Base-by-base conservation (phyloP, 2,888 invertebrate species). In the Shargacucullia verbasci region DNA sequence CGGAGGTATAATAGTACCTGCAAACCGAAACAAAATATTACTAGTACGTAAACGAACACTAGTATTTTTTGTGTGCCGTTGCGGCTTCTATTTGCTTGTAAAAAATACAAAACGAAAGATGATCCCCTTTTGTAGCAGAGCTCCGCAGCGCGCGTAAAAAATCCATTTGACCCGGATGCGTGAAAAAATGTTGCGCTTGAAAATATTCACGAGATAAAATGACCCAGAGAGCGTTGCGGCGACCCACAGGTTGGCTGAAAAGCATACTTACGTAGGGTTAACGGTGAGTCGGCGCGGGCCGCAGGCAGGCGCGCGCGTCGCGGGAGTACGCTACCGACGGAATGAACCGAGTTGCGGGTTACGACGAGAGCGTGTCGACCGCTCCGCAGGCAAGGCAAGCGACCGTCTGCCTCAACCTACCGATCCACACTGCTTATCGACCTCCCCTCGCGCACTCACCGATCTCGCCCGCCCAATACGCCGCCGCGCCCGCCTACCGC, bases 401-500 rank as follows among this genome's bases (percentile, higher is more conserved):
- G 85, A 82, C 85, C 78, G 78, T 53, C 73, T 81, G 66, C 82
- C 64, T 60, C 74, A 76, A 83, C 66, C 76, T 74, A 76, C 76
- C 79, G 76, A 71, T 78, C 77, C 81, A 85, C 87, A 91, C 92
- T 89, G 88, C 86, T 84, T 91, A 92, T 91, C 92, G 91, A 91
- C 92, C 90, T 85, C 89, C 81, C 85, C 82, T 80, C 85, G 80
- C 83, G 81, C 78, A 74, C 70, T 73, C 76, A 65, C 29, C 29
- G 29, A 29, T 9, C 8, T 70, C 75, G 70, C 72, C 82, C 81
- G 75, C 82, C 84, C 83, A 76, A 79, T 80, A 76, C 81, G 80
- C 85, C 82, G 81, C 84, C 84, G 81, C 85, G 80, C 87, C 86
- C 85, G 82, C 85, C 82, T 75, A 76, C 79, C 84, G 86, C 91